Conservation (phyloP, 2,888 invertebrate genomes). For the Sturmia bella region DNA sequence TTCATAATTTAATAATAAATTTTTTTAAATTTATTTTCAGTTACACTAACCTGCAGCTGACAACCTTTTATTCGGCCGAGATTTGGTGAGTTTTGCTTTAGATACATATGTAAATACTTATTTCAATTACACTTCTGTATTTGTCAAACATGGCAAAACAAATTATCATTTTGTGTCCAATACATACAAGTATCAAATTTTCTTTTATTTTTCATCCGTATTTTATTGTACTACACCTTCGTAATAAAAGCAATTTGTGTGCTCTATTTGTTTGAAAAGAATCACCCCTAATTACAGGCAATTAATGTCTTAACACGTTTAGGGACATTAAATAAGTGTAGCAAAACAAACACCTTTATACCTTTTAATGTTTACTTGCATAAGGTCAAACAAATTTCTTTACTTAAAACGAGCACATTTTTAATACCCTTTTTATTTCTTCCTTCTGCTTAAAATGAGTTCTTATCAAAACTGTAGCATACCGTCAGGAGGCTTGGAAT, state of each 20-base stretch:
- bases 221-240: conserved; percentile 11
- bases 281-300: conserved; percentile 78
- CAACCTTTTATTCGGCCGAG: too few species aligned
- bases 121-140: too few species aligned
- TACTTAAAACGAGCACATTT: conserved; percentile 1
- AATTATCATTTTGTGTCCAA: too few species aligned
- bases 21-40: too few species aligned
- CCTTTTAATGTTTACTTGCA: conserved; percentile 27
- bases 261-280: conserved; percentile 22
- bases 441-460: too few species aligned
- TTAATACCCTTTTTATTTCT: too few species aligned
- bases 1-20: too few species aligned
- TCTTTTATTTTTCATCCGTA: not conserved
- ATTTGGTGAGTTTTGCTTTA: too few species aligned
- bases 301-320: conserved; percentile 78
- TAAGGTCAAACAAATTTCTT: not conserved
- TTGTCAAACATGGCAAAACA: too few species aligned
- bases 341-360: conserved; percentile 19
- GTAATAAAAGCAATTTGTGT: conserved; percentile 16
- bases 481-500: not conserved
- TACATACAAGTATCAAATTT: not conserved
- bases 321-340: conserved; percentile 66
- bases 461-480: not conserved
- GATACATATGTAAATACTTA: too few species aligned
- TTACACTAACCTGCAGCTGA: too few species aligned